Evolutionary conservation across 2,113 vertebrate genomes (phyloP).

Genomic region (Microcebus murinus): DNA sequence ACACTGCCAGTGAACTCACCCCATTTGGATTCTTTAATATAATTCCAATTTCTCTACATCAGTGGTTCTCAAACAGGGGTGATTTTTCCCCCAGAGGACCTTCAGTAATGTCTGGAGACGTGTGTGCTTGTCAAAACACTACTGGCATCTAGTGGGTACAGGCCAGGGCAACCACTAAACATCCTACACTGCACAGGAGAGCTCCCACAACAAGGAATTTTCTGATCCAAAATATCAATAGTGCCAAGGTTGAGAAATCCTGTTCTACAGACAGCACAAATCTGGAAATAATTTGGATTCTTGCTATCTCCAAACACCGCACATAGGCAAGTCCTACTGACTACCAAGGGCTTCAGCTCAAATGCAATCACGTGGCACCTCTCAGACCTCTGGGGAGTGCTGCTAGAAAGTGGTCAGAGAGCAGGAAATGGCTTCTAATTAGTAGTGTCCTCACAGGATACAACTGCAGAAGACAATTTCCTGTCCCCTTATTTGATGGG

Average conservation of each 20-base stretch:
- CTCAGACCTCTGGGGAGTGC: constrained; percentile 62
- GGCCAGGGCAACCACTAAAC: background rate
- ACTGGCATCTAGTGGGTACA: background rate
- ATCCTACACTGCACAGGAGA: background rate
- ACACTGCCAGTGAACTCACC: background rate
- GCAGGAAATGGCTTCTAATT: constrained; percentile 83
- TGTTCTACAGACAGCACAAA: constrained; percentile 2
- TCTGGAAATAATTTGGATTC: constrained; percentile 76
- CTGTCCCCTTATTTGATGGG: constrained; percentile 78
- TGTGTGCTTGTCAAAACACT: background rate
- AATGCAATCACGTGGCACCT: constrained; percentile 22
- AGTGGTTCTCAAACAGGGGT: background rate
- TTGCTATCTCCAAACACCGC: constrained; percentile 31
- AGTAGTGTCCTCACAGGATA: constrained; percentile 78
- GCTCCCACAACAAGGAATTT: background rate
- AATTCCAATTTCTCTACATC: background rate
- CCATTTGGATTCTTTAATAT: background rate
- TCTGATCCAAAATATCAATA: background rate
- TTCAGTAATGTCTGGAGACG: background rate
- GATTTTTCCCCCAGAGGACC: background rate
- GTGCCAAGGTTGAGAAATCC: background rate
- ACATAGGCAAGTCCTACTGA: background rate
- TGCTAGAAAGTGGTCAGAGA: constrained; percentile 79
- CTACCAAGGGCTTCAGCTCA: constrained; percentile 47
- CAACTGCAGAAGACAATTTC: constrained; percentile 80